Conservation (phyloP, 1,140 invertebrate species). For the Drosophila kanapiae region DNA sequence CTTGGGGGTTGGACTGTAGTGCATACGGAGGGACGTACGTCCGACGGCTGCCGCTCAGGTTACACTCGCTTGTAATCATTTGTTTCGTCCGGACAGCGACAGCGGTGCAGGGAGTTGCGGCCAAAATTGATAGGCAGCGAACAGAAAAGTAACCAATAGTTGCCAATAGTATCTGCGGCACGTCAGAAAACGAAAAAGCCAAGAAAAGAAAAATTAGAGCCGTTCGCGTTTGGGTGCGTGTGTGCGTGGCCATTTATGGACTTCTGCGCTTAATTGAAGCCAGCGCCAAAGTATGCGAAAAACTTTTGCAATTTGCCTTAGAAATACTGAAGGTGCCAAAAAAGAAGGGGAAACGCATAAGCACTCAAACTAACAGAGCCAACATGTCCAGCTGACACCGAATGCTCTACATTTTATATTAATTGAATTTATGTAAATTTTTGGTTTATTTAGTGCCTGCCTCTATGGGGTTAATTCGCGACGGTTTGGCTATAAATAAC, state of each 20-base stretch:
- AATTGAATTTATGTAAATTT: conserved; percentile 69
- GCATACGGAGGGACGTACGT: conserved; percentile 13
- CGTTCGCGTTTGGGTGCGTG: conserved; percentile 13
- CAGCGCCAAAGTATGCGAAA: conserved; percentile 72
- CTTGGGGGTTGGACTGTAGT: conserved; percentile 5
- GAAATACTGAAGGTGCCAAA: conserved; percentile 62
- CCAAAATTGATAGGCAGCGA: conserved; percentile 76
- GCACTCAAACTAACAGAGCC: conserved; percentile 24
- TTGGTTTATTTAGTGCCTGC: conserved; percentile 28
- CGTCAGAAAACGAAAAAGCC: conserved; percentile 5
- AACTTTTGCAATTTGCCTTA: conserved; percentile 71
- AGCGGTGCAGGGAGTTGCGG: conserved; percentile 44
- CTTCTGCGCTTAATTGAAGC: conserved; percentile 80
- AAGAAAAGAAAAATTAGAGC: conserved; percentile 10
- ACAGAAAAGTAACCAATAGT: conserved; percentile 41
- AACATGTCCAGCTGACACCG: conserved; percentile 58
- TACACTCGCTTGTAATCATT: conserved; percentile 80
- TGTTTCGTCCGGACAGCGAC: conserved; percentile 72
- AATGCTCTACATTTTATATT: conserved; percentile 64
- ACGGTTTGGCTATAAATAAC: conserved; percentile 45
- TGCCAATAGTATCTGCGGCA: conserved; percentile 9
- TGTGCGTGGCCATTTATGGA: conserved; percentile 72
- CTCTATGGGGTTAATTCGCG: conserved; percentile 50
- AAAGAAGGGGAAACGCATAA: conserved; percentile 40
- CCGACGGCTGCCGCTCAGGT: conserved; percentile 66